Base-by-base conservation (phyloP, 1,140 invertebrate species). In the Augochlora pura region DNA sequence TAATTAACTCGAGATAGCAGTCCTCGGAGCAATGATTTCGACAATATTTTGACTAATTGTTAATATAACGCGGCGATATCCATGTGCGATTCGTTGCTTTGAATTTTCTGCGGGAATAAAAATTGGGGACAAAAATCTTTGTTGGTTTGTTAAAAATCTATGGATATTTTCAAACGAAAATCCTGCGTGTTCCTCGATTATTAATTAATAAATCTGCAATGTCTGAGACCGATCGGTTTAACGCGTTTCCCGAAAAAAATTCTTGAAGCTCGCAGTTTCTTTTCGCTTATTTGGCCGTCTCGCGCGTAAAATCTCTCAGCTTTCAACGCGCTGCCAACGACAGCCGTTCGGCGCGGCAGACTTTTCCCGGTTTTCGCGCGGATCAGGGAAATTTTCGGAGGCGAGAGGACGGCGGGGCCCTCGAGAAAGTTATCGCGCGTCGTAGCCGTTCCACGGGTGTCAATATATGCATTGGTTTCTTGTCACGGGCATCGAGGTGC, bases 381-480 rank as follows among this genome's bases (percentile, higher is more conserved):
- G 63, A 57, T 74, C 25, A 32, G 9, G 39, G 16, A n/a, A 65
- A 66, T 66, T 79, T 73, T 59, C n/a, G n/a, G 25, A 2, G 52
- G 23, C 49, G 59, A 38, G 10, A 23, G n/a, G n/a, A n/a, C n/a
- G n/a, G n/a, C 60, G 2, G 25, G 59, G n/a, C n/a, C 27, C 23
- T 46, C 39, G 32, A 32, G 4, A 0, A 49, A 1, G 25, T 73
- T 79, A 69, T 60, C 21, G 16, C 25, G 21, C 69, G 38, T n/a
- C n/a, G 21, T 7, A 9, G 14, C 0, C 42, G 38, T 60, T 38
- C 18, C 65, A 25, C 7, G 5, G 3, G 6, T 4, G 54, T 25
- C 39, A 21, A 49, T 76, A 54, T 66, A 75, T 57, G 49, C 54
- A 67, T 67, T n/a, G 73, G 32, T 27, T 57, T n/a, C n/a, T 38